phyloP scores from a whole-genome alignment of 2,113 vertebrate species.

The Chrysochloris asiatica region DNA sequence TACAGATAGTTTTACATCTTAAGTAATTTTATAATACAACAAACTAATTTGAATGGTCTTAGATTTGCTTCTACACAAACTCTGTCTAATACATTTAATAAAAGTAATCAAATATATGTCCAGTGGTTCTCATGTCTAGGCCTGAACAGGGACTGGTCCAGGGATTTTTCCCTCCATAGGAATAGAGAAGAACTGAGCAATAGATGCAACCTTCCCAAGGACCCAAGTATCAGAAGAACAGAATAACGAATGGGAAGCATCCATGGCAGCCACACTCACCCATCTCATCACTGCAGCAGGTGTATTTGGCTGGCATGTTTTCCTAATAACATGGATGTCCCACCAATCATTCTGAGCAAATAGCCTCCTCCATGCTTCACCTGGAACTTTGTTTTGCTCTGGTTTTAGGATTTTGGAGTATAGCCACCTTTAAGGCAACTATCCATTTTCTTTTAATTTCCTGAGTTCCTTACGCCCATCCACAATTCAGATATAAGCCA shows the following conservation, averaged over 20 bases:
- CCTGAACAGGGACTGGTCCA: too few species aligned
- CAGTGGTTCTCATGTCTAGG: not conserved
- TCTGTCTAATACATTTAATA: not conserved
- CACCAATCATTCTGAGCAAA: not conserved
- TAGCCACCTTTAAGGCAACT: not conserved
- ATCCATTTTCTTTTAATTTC: not conserved
- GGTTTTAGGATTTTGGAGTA: not conserved
- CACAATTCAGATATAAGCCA: not conserved
- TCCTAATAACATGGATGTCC: not conserved
- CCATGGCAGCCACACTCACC: not conserved
- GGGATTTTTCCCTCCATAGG: not conserved
- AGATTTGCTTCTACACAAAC: not conserved
- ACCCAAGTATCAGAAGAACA: not conserved
- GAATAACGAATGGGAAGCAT: not conserved
- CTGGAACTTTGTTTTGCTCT: not conserved
- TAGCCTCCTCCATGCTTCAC: accelerated
- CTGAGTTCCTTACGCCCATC: not conserved
- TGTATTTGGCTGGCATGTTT: not conserved
- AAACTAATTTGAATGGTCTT: not conserved
- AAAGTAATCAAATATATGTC: not conserved
- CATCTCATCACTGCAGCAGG: not conserved
- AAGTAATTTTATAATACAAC: not conserved
- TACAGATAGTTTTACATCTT: not conserved
- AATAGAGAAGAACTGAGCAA: not conserved
- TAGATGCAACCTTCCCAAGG: not conserved